Base-by-base conservation (phyloP, 2,797 vertebrate genomes). In the Sandelia bainsii region DNA sequence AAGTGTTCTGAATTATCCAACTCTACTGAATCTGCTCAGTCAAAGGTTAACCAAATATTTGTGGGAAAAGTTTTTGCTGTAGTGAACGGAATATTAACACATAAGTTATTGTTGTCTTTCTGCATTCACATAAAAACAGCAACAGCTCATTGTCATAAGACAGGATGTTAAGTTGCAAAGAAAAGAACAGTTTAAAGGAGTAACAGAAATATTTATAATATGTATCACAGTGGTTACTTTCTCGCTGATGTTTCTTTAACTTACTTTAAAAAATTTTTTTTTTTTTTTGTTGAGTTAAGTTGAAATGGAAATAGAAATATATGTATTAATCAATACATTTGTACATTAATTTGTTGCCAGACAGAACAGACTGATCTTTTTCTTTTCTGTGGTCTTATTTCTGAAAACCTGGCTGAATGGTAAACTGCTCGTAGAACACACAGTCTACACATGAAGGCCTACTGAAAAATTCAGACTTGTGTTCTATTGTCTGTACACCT, bases 1-100 rank as follows among this genome's bases (percentile, higher is more conserved):
- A 46, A 46, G 14, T 65, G 63, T 19, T 10, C 8, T 54, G 65
- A 76, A 72, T 60, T 42, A 56, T 73, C 44, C 34, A 17, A 51
- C 37, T 50, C 40, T 42, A 45, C 27, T 29, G 32, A 34, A 10
- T 63, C 34, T 46, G 29, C 39, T 49, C n/a, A 53, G 37, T 16
- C 62, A 62, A 56, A 69, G 49, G 56, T 75, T 58, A 59, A 53
- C 22, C 4, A 8, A 34, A 51, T 48, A 48, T 44, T 34, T 44
- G 32, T 27, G n/a, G 7, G 57, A n/a, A 16, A 6, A 13, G 12
- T 6, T n/a, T 46, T 40, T 45, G 22, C 40, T 45, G 51, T 2
- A 0, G 63, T 32, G 29, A 50, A 58, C 20, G 13, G 60, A 77
- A 63, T 53, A 64, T 57, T 10, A 60, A 25, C 46, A 72, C 37